Base-by-base conservation (phyloP, 2,113 vertebrate species). In the Toxotes jaculatrix region DNA sequence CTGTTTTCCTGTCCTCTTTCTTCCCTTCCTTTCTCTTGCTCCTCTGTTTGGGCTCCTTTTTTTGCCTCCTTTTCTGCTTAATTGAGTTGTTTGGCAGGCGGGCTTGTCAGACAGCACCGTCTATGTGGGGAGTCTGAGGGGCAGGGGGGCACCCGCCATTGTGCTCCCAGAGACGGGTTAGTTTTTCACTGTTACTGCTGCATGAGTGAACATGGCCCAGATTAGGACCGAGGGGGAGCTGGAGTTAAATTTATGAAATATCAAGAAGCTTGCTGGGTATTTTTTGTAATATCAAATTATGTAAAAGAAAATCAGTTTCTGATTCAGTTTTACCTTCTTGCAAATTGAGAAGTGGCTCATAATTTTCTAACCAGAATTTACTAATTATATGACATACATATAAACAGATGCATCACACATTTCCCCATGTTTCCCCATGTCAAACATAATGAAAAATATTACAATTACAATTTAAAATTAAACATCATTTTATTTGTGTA, bases 31-130 rank as follows among this genome's bases (percentile, higher is more conserved):
- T 91, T 92, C 93, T 91, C 73, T 85, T 45, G 12, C 77, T 91
- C 87, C 87, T 92, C 87, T 94, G 93, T 95, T 95, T 92, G 88
- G 90, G 84, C 88, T 95, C 80, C 80, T 93, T 92, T 92, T 93
- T 91, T 94, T 89, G 89, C 91, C 92, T 93, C 90, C 91, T 90
- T 93, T 94, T 94, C 91, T 94, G 90, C 92, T 95, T 95, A 95
- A 96, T 96, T 95, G 93, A 95, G 95, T 95, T 95, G 93, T 95
- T 94, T 95, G 93, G 95, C 93, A 94, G 95, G 92, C 93, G 64
- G 93, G 93, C 93, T 93, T 91, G 93, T 95, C 94, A 92, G 93
- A 94, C 93, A 77, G 86, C 70, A 60, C 73, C 78, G 88, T 93
- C 95, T 90, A 93, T 93, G 95, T 95, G 95, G 95, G 94, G 94